Evolutionary conservation across 2,888 invertebrate genomes (phyloP).

Genomic region (Lamellibrachia satsuma): DNA sequence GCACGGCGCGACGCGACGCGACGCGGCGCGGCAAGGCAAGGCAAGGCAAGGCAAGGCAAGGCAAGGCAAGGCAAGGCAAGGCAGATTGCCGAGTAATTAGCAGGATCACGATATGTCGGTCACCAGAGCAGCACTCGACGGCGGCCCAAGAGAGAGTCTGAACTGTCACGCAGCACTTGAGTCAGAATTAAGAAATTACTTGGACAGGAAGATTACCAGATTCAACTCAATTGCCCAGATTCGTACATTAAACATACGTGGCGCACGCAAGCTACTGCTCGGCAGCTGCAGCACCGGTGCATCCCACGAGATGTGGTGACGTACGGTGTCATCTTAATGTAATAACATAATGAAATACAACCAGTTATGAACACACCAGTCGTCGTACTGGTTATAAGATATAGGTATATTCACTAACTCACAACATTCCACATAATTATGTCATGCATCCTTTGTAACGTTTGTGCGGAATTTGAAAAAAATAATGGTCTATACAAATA

Average conservation of each 20-base stretch:
- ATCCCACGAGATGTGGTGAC: not conserved
- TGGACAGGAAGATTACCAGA: not conserved
- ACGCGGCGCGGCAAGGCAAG: not conserved
- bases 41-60: not conserved
- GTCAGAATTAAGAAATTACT: not conserved
- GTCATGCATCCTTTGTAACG: no score
- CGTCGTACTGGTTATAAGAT: no score
- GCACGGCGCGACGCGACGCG: not conserved
- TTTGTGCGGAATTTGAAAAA: no score
- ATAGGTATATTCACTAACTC: no score
- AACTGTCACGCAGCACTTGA: not conserved
- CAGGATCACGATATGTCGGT: not conserved
- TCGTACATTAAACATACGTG: not conserved
- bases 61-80: not conserved
- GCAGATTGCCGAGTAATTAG: not conserved
- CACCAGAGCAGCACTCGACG: not conserved
- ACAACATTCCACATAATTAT: no score
- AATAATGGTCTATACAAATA: no score
- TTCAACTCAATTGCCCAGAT: conserved; percentile 5
- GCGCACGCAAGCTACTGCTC: not conserved
- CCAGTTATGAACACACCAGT: no score
- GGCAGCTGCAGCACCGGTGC: not conserved
- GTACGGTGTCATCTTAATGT: not conserved
- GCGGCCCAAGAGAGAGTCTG: not conserved
- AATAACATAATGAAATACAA: no score